phyloP scores from a whole-genome alignment of 2,797 vertebrate species.

The Galaxias olidus region DNA sequence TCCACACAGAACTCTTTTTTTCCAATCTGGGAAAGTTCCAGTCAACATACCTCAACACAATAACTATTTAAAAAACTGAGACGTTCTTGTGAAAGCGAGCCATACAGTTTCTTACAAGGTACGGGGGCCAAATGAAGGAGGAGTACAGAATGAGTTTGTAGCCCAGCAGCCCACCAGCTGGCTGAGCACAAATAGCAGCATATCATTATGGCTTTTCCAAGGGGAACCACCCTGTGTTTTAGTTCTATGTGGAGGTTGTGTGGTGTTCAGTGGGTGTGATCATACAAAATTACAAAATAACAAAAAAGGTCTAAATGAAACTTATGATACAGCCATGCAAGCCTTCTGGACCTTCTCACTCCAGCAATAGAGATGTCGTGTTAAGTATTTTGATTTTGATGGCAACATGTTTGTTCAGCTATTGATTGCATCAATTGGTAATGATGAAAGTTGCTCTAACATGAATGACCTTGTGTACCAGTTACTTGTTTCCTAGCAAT shows the following conservation, averaged over 20 bases:
- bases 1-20: conserved; percentile 24
- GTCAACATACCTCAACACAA: conserved; percentile 47
- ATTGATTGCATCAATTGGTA: conserved; percentile 49
- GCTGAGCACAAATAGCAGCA: conserved; percentile 80
- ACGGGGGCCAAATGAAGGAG: conserved; percentile 68
- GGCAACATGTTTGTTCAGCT: conserved; percentile 29
- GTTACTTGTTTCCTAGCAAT: conserved; percentile 54
- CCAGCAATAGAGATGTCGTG: conserved; percentile 44
- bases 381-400: conserved; percentile 7
- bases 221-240: conserved; percentile 83
- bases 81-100: conserved; percentile 60
- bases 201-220: conserved; percentile 77
- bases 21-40: conserved; percentile 19
- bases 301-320: conserved; percentile 77
- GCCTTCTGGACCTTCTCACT: conserved; percentile 35
- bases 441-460: conserved; percentile 63
- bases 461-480: conserved; percentile 60
- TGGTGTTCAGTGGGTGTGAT: conserved; percentile 76
- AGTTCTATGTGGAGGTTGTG: conserved; percentile 76
- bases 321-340: conserved; percentile 65
- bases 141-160: conserved; percentile 70
- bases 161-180: conserved; percentile 79
- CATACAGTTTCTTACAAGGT: conserved; percentile 55
- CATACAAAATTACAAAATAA: conserved; percentile 61
- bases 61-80: conserved; percentile 59